Conservation (phyloP, 23 tunicate species). For the Halocynthia aurantium region DNA sequence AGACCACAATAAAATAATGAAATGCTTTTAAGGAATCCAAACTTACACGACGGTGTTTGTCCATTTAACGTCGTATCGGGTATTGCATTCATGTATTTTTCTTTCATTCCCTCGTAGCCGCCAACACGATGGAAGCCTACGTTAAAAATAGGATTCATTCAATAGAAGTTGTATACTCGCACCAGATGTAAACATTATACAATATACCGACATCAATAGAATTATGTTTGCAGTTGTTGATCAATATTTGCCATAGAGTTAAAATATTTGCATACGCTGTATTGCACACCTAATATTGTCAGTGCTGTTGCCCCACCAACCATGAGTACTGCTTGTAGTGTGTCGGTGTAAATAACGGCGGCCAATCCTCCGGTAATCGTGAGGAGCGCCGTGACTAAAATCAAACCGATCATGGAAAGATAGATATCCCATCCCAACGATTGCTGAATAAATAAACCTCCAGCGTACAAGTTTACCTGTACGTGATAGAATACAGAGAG, state of each 20-base stretch:
- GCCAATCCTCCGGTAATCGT: constrained; percentile 88
- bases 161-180: no score
- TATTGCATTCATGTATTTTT: constrained; percentile 59
- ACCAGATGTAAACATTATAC: no score
- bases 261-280: no score
- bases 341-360: constrained; percentile 94
- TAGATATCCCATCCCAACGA: constrained; percentile 87
- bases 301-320: constrained; percentile 60
- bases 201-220: no score
- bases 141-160: no score
- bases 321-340: constrained; percentile 79
- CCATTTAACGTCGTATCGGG: constrained; percentile 31
- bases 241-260: no score
- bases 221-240: no score
- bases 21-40: neutral
- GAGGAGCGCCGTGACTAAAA: constrained; percentile 69
- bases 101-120: constrained; percentile 82
- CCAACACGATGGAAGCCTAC: constrained; percentile 73
- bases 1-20: neutral
- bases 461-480: constrained; percentile 75
- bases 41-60: neutral
- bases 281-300: constrained; percentile 43
- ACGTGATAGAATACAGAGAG: neutral
- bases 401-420: constrained; percentile 64
- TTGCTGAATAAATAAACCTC: constrained; percentile 76